Percentiles rank a stretch among this genome's conserved stretches.
Evolutionary conservation across 2,888 invertebrate species (phyloP).

Genomic region (Microchrysa polita): DNA sequence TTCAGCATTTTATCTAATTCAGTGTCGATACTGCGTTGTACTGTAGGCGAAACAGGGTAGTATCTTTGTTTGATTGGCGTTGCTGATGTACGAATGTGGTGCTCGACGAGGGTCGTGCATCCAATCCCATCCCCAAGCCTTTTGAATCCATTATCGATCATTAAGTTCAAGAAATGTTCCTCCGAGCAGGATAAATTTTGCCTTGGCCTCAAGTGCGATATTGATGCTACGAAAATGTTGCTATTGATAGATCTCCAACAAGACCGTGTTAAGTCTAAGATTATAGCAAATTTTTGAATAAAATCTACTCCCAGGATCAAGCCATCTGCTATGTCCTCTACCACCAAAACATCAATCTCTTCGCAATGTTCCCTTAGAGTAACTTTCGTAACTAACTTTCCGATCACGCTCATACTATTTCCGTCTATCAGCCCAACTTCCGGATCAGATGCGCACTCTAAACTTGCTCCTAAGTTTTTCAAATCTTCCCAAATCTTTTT

Average conservation of each 20-base stretch:
- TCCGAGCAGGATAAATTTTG: no score
- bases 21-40: not conserved
- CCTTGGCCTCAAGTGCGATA: not conserved
- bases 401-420: no score
- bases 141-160: not conserved
- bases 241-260: not conserved
- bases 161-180: no score
- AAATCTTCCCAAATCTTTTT: no score
- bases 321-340: no score
- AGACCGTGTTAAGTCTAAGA: not conserved
- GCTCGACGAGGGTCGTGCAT: not conserved
- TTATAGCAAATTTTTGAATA: not conserved
- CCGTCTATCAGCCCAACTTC: no score
- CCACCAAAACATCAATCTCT: no score
- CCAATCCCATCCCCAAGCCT: not conserved
- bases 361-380: no score
- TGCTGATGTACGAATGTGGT: not conserved
- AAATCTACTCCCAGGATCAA: constrained; percentile 3
- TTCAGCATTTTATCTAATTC: constrained; percentile 15
- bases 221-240: not conserved
- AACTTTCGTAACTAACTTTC: no score
- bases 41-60: not conserved
- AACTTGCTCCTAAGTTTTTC: no score
- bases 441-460: no score
- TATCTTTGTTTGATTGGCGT: constrained; percentile 2